Percentiles rank a stretch among this genome's conserved stretches.
Evolutionary conservation across 64 coral and sea anemone genomes (phyloP).

Genomic region (Stylophora pistillata): DNA sequence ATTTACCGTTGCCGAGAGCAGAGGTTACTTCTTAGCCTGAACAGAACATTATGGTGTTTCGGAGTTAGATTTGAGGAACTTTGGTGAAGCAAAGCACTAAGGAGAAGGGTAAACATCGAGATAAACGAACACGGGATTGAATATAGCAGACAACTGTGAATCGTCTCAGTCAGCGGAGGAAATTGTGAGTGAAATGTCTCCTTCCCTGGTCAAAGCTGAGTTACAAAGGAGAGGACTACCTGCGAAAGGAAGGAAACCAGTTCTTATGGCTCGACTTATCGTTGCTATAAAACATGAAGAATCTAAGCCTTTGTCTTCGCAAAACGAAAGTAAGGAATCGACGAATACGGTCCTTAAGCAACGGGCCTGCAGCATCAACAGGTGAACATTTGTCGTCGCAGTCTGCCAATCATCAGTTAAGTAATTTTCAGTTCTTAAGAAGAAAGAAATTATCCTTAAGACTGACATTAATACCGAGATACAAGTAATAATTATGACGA

Average conservation of each 20-base stretch:
- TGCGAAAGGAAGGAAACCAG: constrained; percentile 2
- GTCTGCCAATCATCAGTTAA: constrained; percentile 13
- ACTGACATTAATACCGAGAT: too few relatives aligned
- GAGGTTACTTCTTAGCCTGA: too few relatives aligned
- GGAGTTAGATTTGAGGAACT: constrained; percentile 14
- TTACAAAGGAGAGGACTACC: constrained; percentile 21
- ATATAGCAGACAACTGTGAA: constrained; percentile 19
- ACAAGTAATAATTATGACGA: too few relatives aligned
- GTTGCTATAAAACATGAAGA: constrained; percentile 20
- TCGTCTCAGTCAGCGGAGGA: constrained; percentile 5
- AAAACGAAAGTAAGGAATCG: constrained; percentile 4
- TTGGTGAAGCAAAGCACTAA: constrained; percentile 24
- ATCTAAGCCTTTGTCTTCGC: constrained; percentile 14
- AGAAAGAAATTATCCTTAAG: too few relatives aligned
- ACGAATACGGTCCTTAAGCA: constrained; percentile 12
- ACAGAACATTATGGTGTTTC: constrained; percentile 18
- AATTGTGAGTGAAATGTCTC: too few relatives aligned
- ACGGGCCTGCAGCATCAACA: constrained; percentile 15
- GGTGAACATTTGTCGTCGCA: constrained; percentile 2
- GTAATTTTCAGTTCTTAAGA: constrained; percentile 22
- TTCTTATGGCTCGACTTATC: constrained; percentile 22
- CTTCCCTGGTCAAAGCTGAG: constrained; percentile 26
- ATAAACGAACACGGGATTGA: constrained; percentile 27
- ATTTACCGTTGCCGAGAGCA: too few relatives aligned
- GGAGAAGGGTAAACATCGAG: too few relatives aligned